These are phyloP conservation scores for Amphipyra tragopoginis DNA, from an alignment of 2,888 invertebrate genomes.

Conservation along the genomic window DNA sequence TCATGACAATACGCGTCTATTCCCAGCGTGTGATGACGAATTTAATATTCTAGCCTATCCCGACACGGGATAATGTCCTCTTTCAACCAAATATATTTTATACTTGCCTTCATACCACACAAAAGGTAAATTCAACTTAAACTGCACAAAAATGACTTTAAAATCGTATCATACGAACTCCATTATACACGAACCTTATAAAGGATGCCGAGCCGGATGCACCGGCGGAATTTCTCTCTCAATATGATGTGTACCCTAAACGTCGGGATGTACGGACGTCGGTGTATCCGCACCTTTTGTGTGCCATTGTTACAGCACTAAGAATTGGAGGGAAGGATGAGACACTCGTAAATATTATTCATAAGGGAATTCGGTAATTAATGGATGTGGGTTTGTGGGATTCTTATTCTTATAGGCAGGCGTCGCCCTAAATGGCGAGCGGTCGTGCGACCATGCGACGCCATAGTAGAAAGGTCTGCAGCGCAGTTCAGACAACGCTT, in stretches of 20 bases:
- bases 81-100: not conserved
- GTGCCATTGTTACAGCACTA: conserved; percentile 39
- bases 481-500: too few relatives aligned
- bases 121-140: not conserved
- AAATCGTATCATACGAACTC: conserved; percentile 35
- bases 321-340: conserved; percentile 48
- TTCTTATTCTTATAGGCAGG: too few relatives aligned
- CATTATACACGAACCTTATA: conserved; percentile 36
- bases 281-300: conserved; percentile 57
- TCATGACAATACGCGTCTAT: too few relatives aligned
- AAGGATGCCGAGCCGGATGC: conserved; percentile 54
- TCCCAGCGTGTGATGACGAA: too few relatives aligned
- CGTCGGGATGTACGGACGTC: conserved; percentile 47
- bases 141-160: conserved; percentile 13
- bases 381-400: conserved; percentile 15
- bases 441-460: too few relatives aligned
- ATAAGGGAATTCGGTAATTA: conserved; percentile 39
- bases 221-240: conserved; percentile 50
- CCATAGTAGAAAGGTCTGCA: too few relatives aligned
- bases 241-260: conserved; percentile 57
- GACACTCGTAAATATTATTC: conserved; percentile 55
- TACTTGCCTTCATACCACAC: too few relatives aligned
- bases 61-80: not conserved
- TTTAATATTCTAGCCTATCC: too few relatives aligned
- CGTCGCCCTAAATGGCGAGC: too few relatives aligned